These are phyloP conservation scores for Loxodonta africana DNA, from an alignment of 2,113 vertebrate genomes.

Conservation along the genomic window DNA sequence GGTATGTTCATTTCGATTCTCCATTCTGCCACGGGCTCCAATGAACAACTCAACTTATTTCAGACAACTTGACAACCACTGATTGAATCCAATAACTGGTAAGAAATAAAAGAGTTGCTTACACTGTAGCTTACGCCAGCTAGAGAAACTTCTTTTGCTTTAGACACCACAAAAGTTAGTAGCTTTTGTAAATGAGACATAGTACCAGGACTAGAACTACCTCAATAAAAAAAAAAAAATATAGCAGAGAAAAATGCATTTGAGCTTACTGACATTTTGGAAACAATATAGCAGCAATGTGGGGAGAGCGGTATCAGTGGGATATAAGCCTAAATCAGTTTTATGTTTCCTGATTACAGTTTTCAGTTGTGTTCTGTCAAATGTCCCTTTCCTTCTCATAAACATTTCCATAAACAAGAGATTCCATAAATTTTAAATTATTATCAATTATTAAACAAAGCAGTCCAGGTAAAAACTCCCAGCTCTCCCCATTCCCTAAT, in stretches of 20 bases:
- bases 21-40: neutral
- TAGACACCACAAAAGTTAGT: neutral
- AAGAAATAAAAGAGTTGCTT: slow-evolving; percentile 18
- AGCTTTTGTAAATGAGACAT: neutral
- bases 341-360: no score
- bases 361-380: no score
- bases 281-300: neutral
- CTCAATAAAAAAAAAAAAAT: no score
- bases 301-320: neutral
- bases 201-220: neutral
- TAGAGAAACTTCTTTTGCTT: neutral
- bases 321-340: neutral
- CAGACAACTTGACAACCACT: slow-evolving; percentile 42
- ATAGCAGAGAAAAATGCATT: neutral
- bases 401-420: no score
- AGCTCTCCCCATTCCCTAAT: neutral
- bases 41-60: slow-evolving; percentile 64
- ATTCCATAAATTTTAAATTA: no score
- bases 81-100: neutral
- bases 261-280: neutral
- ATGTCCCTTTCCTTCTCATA: no score
- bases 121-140: neutral
- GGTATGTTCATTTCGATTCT: slow-evolving; percentile 48
- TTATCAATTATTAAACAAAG: no score
- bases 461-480: neutral